These are phyloP conservation scores for Pammene aurita DNA, from an alignment of 2,888 invertebrate genomes.

Conservation along the genomic window DNA sequence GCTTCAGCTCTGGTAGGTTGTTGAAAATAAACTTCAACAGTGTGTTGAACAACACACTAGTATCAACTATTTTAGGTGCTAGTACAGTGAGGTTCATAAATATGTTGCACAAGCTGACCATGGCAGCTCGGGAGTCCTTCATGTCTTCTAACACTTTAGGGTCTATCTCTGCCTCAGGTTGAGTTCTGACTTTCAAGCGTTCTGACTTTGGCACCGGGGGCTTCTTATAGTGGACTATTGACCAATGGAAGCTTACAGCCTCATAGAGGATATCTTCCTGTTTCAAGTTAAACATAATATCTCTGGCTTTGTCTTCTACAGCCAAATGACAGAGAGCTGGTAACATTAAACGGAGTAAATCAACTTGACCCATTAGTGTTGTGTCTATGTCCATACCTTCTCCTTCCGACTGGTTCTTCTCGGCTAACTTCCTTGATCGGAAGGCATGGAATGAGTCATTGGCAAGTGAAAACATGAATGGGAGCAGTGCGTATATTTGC, in stretches of 20 bases:
- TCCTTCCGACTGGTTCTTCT: conserved; percentile 85
- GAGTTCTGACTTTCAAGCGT: conserved; percentile 88
- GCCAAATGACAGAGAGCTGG: conserved; percentile 96
- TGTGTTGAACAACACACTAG: conserved; percentile 89
- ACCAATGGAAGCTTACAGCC: conserved; percentile 92
- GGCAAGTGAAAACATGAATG: conserved; percentile 90
- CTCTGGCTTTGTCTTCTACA: conserved; percentile 94
- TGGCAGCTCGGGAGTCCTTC: conserved; percentile 92
- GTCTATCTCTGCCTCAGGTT: conserved; percentile 89
- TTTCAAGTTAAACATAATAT: conserved; percentile 89
- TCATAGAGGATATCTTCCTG: conserved; percentile 92
- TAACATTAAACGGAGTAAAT: conserved; percentile 91
- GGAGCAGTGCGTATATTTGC: conserved; percentile 91
- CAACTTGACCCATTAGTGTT: conserved; percentile 83
- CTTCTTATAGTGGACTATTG: conserved; percentile 92
- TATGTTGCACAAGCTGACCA: conserved; percentile 95
- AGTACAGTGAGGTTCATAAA: conserved; percentile 96
- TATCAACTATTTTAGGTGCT: conserved; percentile 92
- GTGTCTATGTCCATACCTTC: conserved; percentile 76
- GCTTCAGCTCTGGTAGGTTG: conserved; percentile 92
- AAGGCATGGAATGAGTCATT: conserved; percentile 92
- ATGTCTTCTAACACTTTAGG: conserved; percentile 90
- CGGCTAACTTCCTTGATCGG: conserved; percentile 86
- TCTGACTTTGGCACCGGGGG: conserved; percentile 92
- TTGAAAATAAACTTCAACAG: conserved; percentile 93